Evolutionary conservation across 2,888 invertebrate species (phyloP).

Genomic region (Amphipyra berbera): DNA sequence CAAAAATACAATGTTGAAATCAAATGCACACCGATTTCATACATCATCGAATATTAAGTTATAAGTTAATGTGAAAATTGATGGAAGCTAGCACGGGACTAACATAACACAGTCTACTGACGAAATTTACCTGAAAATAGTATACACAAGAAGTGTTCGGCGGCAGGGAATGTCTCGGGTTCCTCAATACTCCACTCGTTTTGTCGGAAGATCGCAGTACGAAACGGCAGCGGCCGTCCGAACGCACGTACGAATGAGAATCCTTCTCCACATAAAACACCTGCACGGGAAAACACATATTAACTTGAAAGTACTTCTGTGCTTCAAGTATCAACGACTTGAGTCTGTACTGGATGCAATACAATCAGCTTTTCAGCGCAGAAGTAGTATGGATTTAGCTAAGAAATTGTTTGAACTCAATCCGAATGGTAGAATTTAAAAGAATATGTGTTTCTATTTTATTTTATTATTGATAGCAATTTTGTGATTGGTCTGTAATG

Average conservation of each 20-base stretch:
- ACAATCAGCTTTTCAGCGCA: slow-evolving; percentile 45
- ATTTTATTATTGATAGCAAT: too few species aligned
- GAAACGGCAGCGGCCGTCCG: slow-evolving; percentile 94
- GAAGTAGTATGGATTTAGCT: slow-evolving; percentile 28
- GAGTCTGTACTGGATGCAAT: slow-evolving; percentile 43
- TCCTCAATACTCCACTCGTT: slow-evolving; percentile 93
- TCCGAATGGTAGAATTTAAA: slow-evolving; percentile 35
- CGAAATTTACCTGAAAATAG: slow-evolving; percentile 90
- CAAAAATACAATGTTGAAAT: too few species aligned
- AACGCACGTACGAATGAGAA: slow-evolving; percentile 93
- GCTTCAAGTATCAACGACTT: slow-evolving; percentile 11
- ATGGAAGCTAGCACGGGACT: too few species aligned
- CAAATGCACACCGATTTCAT: too few species aligned
- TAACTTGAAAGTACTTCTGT: slow-evolving; percentile 10
- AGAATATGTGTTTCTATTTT: neutral
- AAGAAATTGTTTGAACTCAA: slow-evolving; percentile 32
- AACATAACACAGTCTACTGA: neutral
- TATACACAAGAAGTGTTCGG: slow-evolving; percentile 95
- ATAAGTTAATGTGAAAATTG: too few species aligned
- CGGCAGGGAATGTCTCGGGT: slow-evolving; percentile 94
- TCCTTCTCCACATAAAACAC: slow-evolving; percentile 93
- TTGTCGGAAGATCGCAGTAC: slow-evolving; percentile 93
- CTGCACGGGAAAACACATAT: slow-evolving; percentile 74
- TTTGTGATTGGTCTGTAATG: too few species aligned
- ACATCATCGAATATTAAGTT: too few species aligned